phyloP scores from a whole-genome alignment of 2,113 vertebrate genomes.

The Formicarius rufipectus region DNA sequence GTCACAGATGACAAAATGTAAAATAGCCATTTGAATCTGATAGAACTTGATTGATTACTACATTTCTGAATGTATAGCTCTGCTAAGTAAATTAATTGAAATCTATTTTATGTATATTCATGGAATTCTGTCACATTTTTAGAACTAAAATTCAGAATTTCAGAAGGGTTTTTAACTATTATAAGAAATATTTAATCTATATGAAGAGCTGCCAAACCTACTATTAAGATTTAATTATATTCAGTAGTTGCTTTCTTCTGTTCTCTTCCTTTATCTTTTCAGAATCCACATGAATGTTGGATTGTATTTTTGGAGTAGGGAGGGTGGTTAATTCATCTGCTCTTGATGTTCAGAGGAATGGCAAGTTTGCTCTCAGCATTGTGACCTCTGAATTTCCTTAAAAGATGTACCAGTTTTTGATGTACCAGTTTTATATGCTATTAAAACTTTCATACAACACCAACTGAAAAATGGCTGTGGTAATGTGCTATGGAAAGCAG shows the following conservation, averaged over 20 bases:
- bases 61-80: background rate
- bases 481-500: background rate
- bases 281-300: slow-evolving; percentile 63
- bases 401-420: background rate
- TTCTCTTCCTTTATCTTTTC: background rate
- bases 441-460: background rate
- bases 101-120: background rate
- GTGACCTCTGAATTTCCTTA: background rate
- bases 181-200: background rate
- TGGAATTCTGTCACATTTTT: background rate
- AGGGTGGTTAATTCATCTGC: slow-evolving; percentile 61
- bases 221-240: background rate
- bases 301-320: background rate
- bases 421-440: background rate
- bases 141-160: background rate
- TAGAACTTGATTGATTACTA: background rate
- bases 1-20: background rate
- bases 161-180: background rate
- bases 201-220: background rate
- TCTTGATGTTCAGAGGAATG: slow-evolving; percentile 52
- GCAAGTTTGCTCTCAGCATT: background rate
- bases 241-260: background rate
- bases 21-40: background rate
- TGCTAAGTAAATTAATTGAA: background rate
- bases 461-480: background rate